Evolutionary conservation across 2,113 vertebrate genomes (phyloP), one percentile per base, ranked within the genome.

Genomic region (Henicopernis longicauda): DNA sequence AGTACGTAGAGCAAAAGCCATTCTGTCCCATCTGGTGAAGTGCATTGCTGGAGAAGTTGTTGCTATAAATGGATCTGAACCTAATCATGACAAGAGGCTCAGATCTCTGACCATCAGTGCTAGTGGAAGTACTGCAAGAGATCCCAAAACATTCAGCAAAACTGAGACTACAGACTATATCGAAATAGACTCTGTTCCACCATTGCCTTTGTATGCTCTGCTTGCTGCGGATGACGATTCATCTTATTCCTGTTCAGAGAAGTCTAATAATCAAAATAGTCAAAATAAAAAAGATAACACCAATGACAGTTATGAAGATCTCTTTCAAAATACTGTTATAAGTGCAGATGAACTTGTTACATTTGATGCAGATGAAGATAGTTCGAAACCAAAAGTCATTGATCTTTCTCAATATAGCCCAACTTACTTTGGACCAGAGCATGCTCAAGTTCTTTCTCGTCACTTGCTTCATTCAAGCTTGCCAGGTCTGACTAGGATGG

Each of bases 1-100:
- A 98, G 99, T 99, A 78, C 98, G 97, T 69, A 98, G 99, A 94
- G 99, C 99, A 94, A 99, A 99, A 96, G 99, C 99, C 73, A 99
- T 99, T 96, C 98, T 99, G 47, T 99, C 99, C 16, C 99, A 99
- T 96, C 97, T 99, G 76, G 99, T 99, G 63, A 99, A 99, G 95
- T 99, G 99, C 96, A 99, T 99, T 96, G 99, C 99, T 70, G 99
- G 99, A 70, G 99, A 99, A 98, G 98, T 99, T 52, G 99, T 99
- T 92, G 97, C 98, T 80, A n/a, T 99, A 58, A 98, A 98, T 96
- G 99, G 99, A 81, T 95, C 91, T 52, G 97, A 98, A 72, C 78
- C 96, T 69, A 98, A 97, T 91, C 98, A 98, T 10, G 99, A 99
- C 74, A 99, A 98, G 50, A 99, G 98, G 21, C 96, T 99, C 45